Evolutionary conservation across 2,888 invertebrate genomes (phyloP).

Genomic region (Corythucha ciliata): DNA sequence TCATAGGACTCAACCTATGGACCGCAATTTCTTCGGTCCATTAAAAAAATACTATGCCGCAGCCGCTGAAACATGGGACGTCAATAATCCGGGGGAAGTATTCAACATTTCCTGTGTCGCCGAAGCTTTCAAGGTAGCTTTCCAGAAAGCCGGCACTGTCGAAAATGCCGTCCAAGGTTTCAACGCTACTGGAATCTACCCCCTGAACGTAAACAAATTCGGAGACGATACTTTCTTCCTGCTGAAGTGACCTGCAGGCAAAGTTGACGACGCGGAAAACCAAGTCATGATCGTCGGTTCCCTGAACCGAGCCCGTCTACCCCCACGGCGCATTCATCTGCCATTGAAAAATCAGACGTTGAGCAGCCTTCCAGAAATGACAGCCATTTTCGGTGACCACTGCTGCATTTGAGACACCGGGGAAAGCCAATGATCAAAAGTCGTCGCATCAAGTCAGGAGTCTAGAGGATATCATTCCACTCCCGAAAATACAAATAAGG

Average conservation of each 20-base stretch:
- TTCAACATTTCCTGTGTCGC: conserved; percentile 7
- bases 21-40: conserved; percentile 10
- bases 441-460: conserved; percentile 9
- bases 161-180: conserved; percentile 15
- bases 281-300: conserved; percentile 3
- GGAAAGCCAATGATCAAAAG: not conserved
- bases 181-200: conserved; percentile 18
- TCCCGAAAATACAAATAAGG: conserved; percentile 14
- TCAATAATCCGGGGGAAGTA: not conserved
- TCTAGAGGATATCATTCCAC: conserved; percentile 19
- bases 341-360: not conserved
- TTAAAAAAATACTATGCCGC: conserved; percentile 6
- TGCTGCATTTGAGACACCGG: conserved; percentile 4
- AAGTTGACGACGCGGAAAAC: too few species aligned
- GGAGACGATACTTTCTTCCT: conserved; percentile 12
- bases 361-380: not conserved
- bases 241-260: too few species aligned
- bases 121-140: conserved; percentile 17
- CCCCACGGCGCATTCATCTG: conserved; percentile 3
- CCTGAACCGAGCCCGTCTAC: conserved; percentile 5
- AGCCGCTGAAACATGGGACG: conserved; percentile 3
- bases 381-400: too few species aligned
- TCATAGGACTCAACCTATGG: conserved; percentile 30
- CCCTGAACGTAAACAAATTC: conserved; percentile 18
- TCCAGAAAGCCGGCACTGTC: conserved; percentile 9